Conservation (phyloP, 2,113 vertebrate genomes). For the Pimephales promelas region DNA sequence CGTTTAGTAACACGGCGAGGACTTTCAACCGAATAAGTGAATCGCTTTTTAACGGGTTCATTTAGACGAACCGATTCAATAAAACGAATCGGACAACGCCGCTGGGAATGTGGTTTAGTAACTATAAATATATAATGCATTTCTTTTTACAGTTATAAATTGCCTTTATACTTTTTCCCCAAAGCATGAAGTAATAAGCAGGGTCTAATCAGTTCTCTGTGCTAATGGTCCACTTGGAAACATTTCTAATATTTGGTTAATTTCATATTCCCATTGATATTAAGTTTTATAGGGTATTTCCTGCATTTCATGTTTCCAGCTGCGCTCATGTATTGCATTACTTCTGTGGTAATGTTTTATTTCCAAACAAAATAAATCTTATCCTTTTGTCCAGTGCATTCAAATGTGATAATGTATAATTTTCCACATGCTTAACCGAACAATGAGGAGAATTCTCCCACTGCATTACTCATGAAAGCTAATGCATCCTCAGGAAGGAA, state of each 20-base stretch:
- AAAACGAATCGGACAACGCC: neutral
- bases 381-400: neutral
- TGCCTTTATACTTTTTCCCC: no score
- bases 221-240: neutral
- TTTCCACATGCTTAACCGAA: neutral
- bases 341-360: neutral
- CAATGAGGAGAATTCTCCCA: neutral
- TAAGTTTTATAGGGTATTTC: slow-evolving; percentile 5
- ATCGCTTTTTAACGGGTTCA: neutral
- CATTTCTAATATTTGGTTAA: neutral
- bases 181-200: no score
- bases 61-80: slow-evolving; percentile 2
- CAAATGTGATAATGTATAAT: neutral
- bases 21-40: neutral
- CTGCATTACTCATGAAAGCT: neutral
- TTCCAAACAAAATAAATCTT: neutral
- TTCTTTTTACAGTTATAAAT: neutral
- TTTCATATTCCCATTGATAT: neutral
- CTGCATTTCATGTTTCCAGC: neutral
- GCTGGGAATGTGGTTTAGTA: neutral
- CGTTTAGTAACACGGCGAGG: neutral
- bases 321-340: neutral
- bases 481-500: slow-evolving; percentile 7
- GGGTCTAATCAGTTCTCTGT: neutral
- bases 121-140: neutral